A percentile compares a stretch with the other conserved stretches of the same genome.
phyloP scores from a whole-genome alignment of 1,140 invertebrate species.

The Spodoptera frugiperda region DNA sequence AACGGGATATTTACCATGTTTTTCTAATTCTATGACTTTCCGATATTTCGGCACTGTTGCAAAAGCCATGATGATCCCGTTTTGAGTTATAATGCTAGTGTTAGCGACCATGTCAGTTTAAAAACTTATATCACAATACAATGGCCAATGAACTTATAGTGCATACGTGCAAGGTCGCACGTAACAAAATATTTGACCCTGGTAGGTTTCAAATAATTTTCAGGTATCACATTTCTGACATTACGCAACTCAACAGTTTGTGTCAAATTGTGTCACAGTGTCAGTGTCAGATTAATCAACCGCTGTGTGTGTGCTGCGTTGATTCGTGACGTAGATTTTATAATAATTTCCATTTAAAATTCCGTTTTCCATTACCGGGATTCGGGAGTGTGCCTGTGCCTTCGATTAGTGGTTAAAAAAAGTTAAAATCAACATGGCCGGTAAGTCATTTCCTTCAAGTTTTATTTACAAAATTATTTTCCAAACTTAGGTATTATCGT shows the following conservation, averaged over 20 bases:
- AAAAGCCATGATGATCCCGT: no score
- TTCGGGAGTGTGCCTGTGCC: slow-evolving; percentile 31
- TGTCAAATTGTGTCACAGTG: not conserved
- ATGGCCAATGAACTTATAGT: not conserved
- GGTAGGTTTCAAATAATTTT: not conserved
- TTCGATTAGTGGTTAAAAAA: slow-evolving; percentile 17
- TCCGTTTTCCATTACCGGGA: not conserved
- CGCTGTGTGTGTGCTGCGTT: slow-evolving; percentile 41
- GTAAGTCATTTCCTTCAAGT: slow-evolving; percentile 29
- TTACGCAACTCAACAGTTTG: not conserved
- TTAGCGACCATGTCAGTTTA: no score
- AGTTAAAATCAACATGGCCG: slow-evolving; percentile 35
- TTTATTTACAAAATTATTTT: not conserved
- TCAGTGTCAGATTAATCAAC: slow-evolving; percentile 18
- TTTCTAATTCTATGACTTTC: no score
- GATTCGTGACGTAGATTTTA: slow-evolving; percentile 45
- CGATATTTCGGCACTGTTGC: no score
- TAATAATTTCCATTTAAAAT: not conserved
- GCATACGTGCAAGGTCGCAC: no score
- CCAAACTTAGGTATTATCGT: not conserved
- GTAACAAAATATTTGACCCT: no score
- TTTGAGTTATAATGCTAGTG: no score
- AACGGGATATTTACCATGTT: no score
- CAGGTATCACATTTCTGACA: slow-evolving; percentile 8
- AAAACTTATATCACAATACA: not conserved